phyloP scores from a whole-genome alignment of 2,113 vertebrate genomes.

The Leptobrachium leishanense region DNA sequence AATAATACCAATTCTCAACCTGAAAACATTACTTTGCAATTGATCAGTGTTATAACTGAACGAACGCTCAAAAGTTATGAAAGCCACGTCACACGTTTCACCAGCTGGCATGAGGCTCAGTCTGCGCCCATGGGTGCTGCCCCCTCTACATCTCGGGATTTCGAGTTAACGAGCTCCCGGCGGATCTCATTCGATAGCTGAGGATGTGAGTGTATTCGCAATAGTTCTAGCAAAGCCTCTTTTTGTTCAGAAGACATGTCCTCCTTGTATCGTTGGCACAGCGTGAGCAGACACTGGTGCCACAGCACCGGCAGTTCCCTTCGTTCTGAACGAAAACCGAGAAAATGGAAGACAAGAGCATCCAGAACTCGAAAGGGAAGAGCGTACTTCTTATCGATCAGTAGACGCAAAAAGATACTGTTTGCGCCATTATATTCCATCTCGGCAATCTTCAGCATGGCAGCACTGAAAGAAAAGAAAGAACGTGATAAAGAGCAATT shows the following conservation, averaged over 20 bases:
- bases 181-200: slow-evolving; percentile 82
- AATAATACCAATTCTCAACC: too few relatives aligned
- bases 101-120: slow-evolving; percentile 45
- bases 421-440: slow-evolving; percentile 95
- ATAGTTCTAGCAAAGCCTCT: slow-evolving; percentile 82
- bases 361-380: slow-evolving; percentile 97
- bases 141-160: slow-evolving; percentile 79
- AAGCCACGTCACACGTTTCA: background rate
- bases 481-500: too few relatives aligned
- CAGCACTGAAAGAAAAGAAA: slow-evolving; percentile 69
- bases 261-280: slow-evolving; percentile 93
- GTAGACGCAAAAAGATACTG: slow-evolving; percentile 93
- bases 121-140: slow-evolving; percentile 64
- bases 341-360: slow-evolving; percentile 92
- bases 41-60: too few relatives aligned
- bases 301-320: slow-evolving; percentile 89
- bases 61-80: background rate
- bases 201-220: slow-evolving; percentile 83
- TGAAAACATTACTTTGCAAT: too few relatives aligned
- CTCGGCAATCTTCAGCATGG: slow-evolving; percentile 94
- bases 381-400: slow-evolving; percentile 96
- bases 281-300: slow-evolving; percentile 91
- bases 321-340: slow-evolving; percentile 83
- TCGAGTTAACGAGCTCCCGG: slow-evolving; percentile 83
- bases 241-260: slow-evolving; percentile 92